phyloP scores from a whole-genome alignment of 2,113 vertebrate genomes.

The Syrmaticus mikado region DNA sequence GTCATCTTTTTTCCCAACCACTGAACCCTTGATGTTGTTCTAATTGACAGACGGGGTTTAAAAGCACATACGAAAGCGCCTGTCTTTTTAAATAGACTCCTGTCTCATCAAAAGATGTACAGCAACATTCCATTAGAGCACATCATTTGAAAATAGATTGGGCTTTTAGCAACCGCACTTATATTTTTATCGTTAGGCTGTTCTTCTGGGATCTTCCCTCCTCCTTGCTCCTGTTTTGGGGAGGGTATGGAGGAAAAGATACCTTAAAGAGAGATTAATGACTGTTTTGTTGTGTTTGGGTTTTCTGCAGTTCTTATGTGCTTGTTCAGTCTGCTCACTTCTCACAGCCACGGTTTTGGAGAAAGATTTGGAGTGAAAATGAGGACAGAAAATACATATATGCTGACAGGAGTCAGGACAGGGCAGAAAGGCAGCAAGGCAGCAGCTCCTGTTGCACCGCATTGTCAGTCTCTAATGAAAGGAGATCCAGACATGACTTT shows the following conservation, averaged over 20 bases:
- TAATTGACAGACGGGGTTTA: conserved; percentile 83
- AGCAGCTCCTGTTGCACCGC: background rate
- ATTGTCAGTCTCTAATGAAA: background rate
- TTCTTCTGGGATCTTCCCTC: conserved; percentile 43
- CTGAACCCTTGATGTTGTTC: conserved; percentile 78
- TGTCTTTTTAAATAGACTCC: conserved; percentile 83
- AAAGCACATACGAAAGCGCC: conserved; percentile 79
- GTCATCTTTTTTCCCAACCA: conserved; percentile 80
- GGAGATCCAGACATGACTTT: background rate
- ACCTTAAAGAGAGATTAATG: conserved; percentile 44
- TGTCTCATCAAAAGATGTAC: conserved; percentile 81
- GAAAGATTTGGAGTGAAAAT: conserved; percentile 30
- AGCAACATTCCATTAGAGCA: conserved; percentile 83
- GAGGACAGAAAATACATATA: background rate
- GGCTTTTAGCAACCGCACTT: conserved; percentile 76
- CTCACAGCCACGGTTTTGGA: background rate
- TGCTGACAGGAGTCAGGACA: background rate
- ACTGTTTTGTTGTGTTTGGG: conserved; percentile 22
- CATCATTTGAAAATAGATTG: conserved; percentile 81
- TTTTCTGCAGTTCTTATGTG: background rate
- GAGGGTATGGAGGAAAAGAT: background rate
- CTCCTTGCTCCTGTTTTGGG: background rate
- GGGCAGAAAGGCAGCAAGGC: background rate
- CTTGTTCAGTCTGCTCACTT: background rate
- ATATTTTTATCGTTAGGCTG: conserved; percentile 67